Evolutionary conservation across 2,888 invertebrate genomes (phyloP), one percentile per base, ranked within the genome.

Genomic region (Eudasyphora cyanicolor): DNA sequence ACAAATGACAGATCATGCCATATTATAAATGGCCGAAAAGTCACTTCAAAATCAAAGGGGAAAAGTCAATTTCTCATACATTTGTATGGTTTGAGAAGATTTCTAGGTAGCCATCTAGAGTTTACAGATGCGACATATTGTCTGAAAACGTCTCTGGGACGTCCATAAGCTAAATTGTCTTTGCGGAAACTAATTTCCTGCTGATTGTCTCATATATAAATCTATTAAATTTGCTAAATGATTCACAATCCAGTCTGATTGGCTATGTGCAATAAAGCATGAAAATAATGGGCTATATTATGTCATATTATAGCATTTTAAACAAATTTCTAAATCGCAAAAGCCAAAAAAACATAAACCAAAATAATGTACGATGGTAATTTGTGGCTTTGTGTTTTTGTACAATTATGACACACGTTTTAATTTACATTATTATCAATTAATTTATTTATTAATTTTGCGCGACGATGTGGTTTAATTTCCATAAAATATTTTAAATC

Each of bases 321-420:
- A 57, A 57, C 57, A 57, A 57, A 14, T 14, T 57, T 57, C 27
- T 57, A 27, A 27, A 57, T n/a, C 27, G 6, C 2, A 38, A 38
- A 38, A 5, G 7, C 12, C 4, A 38, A 38, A 5, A 57, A 57
- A 54, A 21, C 57, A 49, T 19, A 49, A 10, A 57, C 57, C 27
- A 27, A 54, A 38, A 38, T n/a, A 38, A 38, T 38, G 38, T 27
- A 27, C 27, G 19, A 27, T 27, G 57, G 27, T 24, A 57, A 57
- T 57, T 57, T 57, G 57, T 57, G 57, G 57, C n/a, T 57, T 57
- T 57, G 12, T 12, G 57, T 57, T 57, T 57, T 57, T 27, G 12
- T 1, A 17, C 14, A 57, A 27, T 57, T 57, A 57, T 57, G 57
- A 57, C 57, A 57, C 17, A n/a, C 2, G 24, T 27, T 57, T 57